Evolutionary conservation across 1,140 invertebrate species (phyloP).

Genomic region (Contarinia nasturtii): DNA sequence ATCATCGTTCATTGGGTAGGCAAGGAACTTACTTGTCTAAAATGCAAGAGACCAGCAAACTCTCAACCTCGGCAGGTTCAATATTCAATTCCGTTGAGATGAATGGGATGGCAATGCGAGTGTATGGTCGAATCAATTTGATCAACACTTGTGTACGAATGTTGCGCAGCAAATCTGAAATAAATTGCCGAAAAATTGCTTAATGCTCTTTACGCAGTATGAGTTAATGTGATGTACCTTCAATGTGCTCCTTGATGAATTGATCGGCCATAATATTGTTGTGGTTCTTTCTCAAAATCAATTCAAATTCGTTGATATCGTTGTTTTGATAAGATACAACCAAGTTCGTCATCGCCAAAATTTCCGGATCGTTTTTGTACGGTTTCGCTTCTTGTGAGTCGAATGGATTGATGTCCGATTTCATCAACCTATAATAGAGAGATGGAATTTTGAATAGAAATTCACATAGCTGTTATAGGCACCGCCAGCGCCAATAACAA

Average conservation of each 20-base stretch:
- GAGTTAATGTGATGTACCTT: constrained; percentile 25
- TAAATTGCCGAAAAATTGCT: background rate
- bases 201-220: too few species aligned
- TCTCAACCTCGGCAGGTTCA: constrained; percentile 89
- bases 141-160: constrained; percentile 97
- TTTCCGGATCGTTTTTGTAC: constrained; percentile 98
- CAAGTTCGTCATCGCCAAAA: constrained; percentile 97
- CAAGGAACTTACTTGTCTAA: constrained; percentile 61
- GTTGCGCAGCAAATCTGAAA: constrained; percentile 72
- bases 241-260: constrained; percentile 98
- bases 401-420: constrained; percentile 99
- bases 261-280: constrained; percentile 98
- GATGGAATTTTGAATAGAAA: too few species aligned
- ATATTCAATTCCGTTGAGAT: constrained; percentile 97
- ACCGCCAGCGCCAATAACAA: too few species aligned
- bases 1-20: too few species aligned
- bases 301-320: constrained; percentile 97
- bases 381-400: constrained; percentile 99
- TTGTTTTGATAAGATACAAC: constrained; percentile 98
- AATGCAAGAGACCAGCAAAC: constrained; percentile 95
- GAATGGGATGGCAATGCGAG: constrained; percentile 93
- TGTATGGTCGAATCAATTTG: constrained; percentile 95
- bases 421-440: constrained; percentile 62
- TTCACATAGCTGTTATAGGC: too few species aligned
- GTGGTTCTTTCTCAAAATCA: constrained; percentile 85